A percentile compares a stretch with the other conserved stretches of the same genome.
Evolutionary conservation across 2,888 invertebrate genomes (phyloP).

Genomic region (Apotomis capreana): DNA sequence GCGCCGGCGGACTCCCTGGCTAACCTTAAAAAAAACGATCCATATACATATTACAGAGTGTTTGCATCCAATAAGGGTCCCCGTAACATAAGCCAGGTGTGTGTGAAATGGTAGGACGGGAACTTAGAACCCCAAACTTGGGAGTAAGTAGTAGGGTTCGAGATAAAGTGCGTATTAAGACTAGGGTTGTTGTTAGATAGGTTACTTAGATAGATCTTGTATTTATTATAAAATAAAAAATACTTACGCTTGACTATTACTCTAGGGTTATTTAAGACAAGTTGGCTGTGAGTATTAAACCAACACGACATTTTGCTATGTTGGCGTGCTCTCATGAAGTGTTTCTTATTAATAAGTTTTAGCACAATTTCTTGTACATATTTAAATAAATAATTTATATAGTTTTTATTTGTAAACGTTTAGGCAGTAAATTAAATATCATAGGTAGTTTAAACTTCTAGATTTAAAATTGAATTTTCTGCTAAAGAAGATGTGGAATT

Average conservation of each 20-base stretch:
- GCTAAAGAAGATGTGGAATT: too few species aligned
- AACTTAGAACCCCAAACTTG: not conserved
- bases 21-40: too few species aligned
- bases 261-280: slow-evolving; percentile 44
- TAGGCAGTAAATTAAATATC: not conserved
- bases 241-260: slow-evolving; percentile 42
- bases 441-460: not conserved
- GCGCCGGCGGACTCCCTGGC: too few species aligned
- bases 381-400: slow-evolving; percentile 1
- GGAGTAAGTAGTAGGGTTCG: too few species aligned
- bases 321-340: slow-evolving; percentile 39
- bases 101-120: not conserved
- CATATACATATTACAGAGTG: too few species aligned
- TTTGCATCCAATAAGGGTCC: too few species aligned
- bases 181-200: slow-evolving; percentile 29
- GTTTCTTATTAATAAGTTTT: not conserved
- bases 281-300: slow-evolving; percentile 65
- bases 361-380: slow-evolving; percentile 8
- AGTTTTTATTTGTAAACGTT: not conserved
- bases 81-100: not conserved
- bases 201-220: slow-evolving; percentile 20
- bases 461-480: not conserved
- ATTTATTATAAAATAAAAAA: slow-evolving; percentile 40
- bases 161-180: not conserved
- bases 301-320: slow-evolving; percentile 48